Percentiles rank a stretch among this genome's conserved stretches.
Evolutionary conservation across 2,113 vertebrate species (phyloP).

Genomic region (Rhea americana): DNA sequence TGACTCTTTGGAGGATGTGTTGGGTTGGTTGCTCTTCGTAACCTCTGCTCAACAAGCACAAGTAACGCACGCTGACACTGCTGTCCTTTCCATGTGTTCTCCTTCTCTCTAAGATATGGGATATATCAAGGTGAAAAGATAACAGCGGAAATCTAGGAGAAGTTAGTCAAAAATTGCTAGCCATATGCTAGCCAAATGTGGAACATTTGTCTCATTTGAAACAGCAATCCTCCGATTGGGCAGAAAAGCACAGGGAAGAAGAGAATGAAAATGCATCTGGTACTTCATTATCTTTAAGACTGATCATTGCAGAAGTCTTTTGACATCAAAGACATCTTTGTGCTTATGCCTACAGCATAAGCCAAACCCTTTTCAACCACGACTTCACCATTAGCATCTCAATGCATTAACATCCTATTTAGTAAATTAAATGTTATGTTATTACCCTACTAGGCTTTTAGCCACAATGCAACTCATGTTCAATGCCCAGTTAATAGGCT

Average conservation of each 20-base stretch:
- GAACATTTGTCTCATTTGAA: not conserved
- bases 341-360: not conserved
- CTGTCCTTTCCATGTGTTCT: not conserved
- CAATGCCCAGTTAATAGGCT: not conserved
- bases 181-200: not conserved
- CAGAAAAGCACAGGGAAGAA: not conserved
- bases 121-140: not conserved
- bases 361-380: not conserved
- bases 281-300: not conserved
- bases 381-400: not conserved
- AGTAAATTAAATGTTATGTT: slow-evolving; percentile 3
- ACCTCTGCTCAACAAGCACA: not conserved
- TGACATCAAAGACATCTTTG: not conserved
- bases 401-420: not conserved
- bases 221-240: not conserved
- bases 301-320: not conserved
- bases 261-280: not conserved
- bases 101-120: not conserved
- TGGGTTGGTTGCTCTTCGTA: not conserved
- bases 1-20: not conserved
- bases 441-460: not conserved
- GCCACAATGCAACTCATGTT: not conserved
- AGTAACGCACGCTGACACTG: not conserved
- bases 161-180: not conserved
- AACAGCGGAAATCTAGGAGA: not conserved